Base-by-base conservation (phyloP, 2,888 invertebrate species). In the Patella caerulea region DNA sequence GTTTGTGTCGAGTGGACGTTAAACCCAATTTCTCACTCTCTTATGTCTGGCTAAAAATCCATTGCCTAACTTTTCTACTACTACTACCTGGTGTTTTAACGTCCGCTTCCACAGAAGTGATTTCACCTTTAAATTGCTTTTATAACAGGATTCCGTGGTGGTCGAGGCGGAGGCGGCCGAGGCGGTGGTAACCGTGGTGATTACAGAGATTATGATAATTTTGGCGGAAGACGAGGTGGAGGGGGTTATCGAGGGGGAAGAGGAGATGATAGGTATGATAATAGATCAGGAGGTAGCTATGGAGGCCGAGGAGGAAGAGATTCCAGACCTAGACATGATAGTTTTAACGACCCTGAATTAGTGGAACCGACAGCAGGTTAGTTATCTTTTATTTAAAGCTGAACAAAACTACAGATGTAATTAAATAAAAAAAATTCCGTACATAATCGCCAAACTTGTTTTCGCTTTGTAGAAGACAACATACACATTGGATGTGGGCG, bases 351-450 rank as follows among this genome's bases (percentile, higher is more conserved):
- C 29, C 80, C 83, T 52, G 86, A 88, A 71, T 85, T 89, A 69
- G 81, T 89, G 77, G 91, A 91, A 85, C 87, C 90, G 9, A 89
- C 90, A 65, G 90, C 90, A 82, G 91, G 91, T 91, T 72, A 76
- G 79, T 65, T 24, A 11, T 5, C 56, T 53, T 11, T n/a, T 12
- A 15, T 4, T 54, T 17, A 19, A 45, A 0, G 5, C 24, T 24
- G 24, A 24, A 24, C 24, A 24, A 24, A 24, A 24, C 24, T 24
- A 24, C 24, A 24, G 24, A 24, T 1, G 1, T 24, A 24, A 24
- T 24, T 24, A 24, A 24, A 24, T 24, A 24, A 24, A 24, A 24
- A 24, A 24, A 24, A n/a, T n/a, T n/a, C 24, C 24, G 24, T 24
- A 24, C 24, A 24, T 24, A 24, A 24, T 24, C 24, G 24, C 24